Base-by-base conservation (phyloP, 2,113 vertebrate genomes). In the Gadus chalcogrammus region DNA sequence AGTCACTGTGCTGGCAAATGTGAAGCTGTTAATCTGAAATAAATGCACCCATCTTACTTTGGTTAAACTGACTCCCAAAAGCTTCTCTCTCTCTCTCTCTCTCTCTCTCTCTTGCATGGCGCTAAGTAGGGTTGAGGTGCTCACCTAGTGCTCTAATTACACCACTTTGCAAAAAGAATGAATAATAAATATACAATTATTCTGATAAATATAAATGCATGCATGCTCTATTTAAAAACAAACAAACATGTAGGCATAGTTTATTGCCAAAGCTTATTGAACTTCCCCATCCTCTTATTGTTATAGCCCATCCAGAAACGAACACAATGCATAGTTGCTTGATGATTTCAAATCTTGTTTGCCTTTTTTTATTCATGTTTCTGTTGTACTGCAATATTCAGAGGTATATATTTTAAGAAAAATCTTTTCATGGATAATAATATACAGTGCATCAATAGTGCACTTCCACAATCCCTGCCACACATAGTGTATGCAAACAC, bases 91-190 rank as follows among this genome's bases (percentile, higher is more conserved):
- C 42, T 48, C 9, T 48, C 42, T 48, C 42, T 48, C 9, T 48
- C 42, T 48, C 48, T 78, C 69, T 79, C 78, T 79, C 64, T 74
- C 56, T 71, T 66, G 62, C 65, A 85, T 77, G 81, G 85, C 89
- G 85, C 89, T 89, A 84, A 73, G 70, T 77, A 66, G 17, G 75
- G 75, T 70, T 72, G 71, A 85, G 82, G 86, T 88, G 83, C 83
- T 84, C 82, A 74, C 66, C 68, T 78, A 83, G 72, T 84, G 76
- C 85, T 88, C 76, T 82, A 82, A 83, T 82, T 77, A 89, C 89
- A 89, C 87, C 87, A 89, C 87, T 90, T 85, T 80, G 75, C 76
- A 74, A 62, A 72, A 48, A 9, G 5, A 12, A 48, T 48, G 31
- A 35, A 35, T 48, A 48, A 48, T 48, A 48, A 48, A 73, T 76